Percentiles rank a stretch among this genome's conserved stretches.
Conservation (phyloP, 1,140 invertebrate genomes). For the Protaetia brevitarsis region DNA sequence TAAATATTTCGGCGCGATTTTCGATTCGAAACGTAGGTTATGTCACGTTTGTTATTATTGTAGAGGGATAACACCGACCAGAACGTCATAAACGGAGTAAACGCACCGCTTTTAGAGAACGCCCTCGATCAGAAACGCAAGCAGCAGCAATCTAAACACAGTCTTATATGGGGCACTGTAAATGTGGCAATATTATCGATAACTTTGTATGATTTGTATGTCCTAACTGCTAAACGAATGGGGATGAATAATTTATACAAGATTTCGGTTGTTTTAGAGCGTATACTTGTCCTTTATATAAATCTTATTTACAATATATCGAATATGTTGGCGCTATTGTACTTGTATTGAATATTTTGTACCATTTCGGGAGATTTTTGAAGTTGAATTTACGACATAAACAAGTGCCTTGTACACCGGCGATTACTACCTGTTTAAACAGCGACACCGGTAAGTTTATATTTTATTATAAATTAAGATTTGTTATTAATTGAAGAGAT, state of each 20-base stretch:
- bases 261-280: slow-evolving; percentile 34
- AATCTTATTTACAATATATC: slow-evolving; percentile 39
- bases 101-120: not conserved
- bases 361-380: slow-evolving; percentile 43
- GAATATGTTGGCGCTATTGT: slow-evolving; percentile 45
- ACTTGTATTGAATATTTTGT: slow-evolving; percentile 46
- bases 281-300: slow-evolving; percentile 36
- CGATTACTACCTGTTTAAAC: not conserved
- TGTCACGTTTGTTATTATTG: not conserved
- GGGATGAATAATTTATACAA: not conserved
- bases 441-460: not conserved
- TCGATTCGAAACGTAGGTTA: not conserved
- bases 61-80: not conserved
- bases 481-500: no score
- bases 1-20: not conserved
- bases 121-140: not conserved
- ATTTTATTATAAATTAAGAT: slow-evolving; percentile 29
- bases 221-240: not conserved
- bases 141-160: slow-evolving; percentile 8
- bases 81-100: slow-evolving; percentile 1
- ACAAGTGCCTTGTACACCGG: not conserved
- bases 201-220: slow-evolving; percentile 45
- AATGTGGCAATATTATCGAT: slow-evolving; percentile 38
- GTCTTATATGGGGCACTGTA: slow-evolving; percentile 37
- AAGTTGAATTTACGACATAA: not conserved